These are phyloP conservation scores for Gibbula magus DNA, from an alignment of 2,888 invertebrate genomes.

Conservation along the genomic window DNA sequence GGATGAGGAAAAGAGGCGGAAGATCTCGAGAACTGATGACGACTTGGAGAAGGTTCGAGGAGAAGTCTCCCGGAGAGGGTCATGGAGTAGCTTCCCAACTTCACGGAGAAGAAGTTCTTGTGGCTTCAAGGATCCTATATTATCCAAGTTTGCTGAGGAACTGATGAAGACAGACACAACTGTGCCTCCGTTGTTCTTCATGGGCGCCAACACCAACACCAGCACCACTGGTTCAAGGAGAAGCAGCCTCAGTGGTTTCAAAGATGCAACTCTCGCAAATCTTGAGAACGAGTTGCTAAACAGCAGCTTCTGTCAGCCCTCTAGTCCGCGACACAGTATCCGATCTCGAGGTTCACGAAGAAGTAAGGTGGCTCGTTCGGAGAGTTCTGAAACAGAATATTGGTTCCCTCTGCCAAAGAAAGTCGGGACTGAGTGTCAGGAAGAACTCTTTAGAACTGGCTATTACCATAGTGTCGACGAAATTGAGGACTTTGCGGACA, in stretches of 20 bases:
- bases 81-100: slow-evolving; percentile 47
- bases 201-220: slow-evolving; percentile 50
- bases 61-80: slow-evolving; percentile 51
- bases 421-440: slow-evolving; percentile 45
- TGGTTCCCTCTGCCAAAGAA: slow-evolving; percentile 47
- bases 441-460: slow-evolving; percentile 32
- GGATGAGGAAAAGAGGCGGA: slow-evolving; percentile 43
- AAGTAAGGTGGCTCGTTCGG: slow-evolving; percentile 28
- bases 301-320: slow-evolving; percentile 41
- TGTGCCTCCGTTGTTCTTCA: slow-evolving; percentile 56
- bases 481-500: slow-evolving; percentile 45
- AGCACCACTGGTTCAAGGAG: slow-evolving; percentile 61
- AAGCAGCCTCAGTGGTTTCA: slow-evolving; percentile 63
- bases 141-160: slow-evolving; percentile 70
- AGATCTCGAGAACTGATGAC: slow-evolving; percentile 58
- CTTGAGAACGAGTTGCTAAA: slow-evolving; percentile 64
- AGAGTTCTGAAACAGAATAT: slow-evolving; percentile 42
- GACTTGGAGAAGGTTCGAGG: slow-evolving; percentile 54
- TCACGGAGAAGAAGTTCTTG: slow-evolving; percentile 48
- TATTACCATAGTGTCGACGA: slow-evolving; percentile 45
- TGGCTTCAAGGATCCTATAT: slow-evolving; percentile 66
- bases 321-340: slow-evolving; percentile 32
- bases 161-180: slow-evolving; percentile 65
- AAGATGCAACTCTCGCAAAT: slow-evolving; percentile 58
- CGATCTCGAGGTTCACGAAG: slow-evolving; percentile 30